Percentiles rank a stretch among this genome's conserved stretches.
Conservation (phyloP, 1,140 invertebrate genomes). For the Lordiphosa clarofinis region DNA sequence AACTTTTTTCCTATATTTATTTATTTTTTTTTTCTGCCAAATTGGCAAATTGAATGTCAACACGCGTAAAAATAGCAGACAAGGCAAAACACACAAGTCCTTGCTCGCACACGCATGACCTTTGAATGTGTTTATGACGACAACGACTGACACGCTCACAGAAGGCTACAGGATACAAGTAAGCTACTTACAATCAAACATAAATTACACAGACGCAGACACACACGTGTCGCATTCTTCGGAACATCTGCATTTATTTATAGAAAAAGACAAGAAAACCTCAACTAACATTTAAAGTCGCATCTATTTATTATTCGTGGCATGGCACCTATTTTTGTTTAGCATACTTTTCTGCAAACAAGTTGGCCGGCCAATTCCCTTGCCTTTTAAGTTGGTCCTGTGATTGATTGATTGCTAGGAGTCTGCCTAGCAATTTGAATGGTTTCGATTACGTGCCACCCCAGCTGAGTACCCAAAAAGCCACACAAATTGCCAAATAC, state of each 20-base stretch:
- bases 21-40: conserved; percentile 49
- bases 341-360: conserved; percentile 33
- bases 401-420: conserved; percentile 61
- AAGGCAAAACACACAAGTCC: conserved; percentile 12
- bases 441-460: conserved; percentile 44
- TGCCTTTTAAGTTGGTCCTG: conserved; percentile 22
- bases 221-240: conserved; percentile 43
- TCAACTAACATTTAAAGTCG: conserved; percentile 51
- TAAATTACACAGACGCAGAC: conserved; percentile 69
- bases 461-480: conserved; percentile 33
- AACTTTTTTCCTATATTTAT: conserved; percentile 49
- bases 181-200: conserved; percentile 64
- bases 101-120: conserved; percentile 45
- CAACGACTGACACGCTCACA: conserved; percentile 48
- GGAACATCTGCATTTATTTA: conserved; percentile 20
- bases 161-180: conserved; percentile 14
- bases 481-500: conserved; percentile 47
- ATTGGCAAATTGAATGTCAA: conserved; percentile 76
- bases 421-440: conserved; percentile 16
- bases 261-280: conserved; percentile 2
- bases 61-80: conserved; percentile 68
- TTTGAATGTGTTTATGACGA: conserved; percentile 66
- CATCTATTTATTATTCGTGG: conserved; percentile 50
- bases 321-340: conserved; percentile 51
- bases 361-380: conserved; percentile 16